phyloP scores from a whole-genome alignment of 2,888 invertebrate genomes.

The Desoria tigrina region DNA sequence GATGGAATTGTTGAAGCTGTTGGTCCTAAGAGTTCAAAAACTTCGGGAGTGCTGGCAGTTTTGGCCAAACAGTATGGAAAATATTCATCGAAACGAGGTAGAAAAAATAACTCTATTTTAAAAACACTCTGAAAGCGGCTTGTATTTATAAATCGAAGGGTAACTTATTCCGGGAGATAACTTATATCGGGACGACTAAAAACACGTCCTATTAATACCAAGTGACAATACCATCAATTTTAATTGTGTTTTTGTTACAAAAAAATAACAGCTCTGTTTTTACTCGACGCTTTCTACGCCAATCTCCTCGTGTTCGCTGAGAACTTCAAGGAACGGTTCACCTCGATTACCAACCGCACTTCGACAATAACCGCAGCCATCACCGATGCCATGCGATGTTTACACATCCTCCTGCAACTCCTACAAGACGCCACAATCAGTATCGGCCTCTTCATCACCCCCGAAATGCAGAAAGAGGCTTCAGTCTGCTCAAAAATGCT shows the following conservation, averaged over 20 bases:
- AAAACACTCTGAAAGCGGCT: not conserved
- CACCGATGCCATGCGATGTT: slow-evolving; percentile 13
- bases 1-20: not conserved
- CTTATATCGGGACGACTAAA: too few species aligned
- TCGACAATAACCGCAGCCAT: slow-evolving; percentile 12
- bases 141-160: too few species aligned
- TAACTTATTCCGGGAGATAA: too few species aligned
- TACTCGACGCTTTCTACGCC: slow-evolving; percentile 29
- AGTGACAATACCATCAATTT: too few species aligned
- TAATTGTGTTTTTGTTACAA: not conserved
- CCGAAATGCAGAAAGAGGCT: not conserved
- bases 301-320: slow-evolving; percentile 27
- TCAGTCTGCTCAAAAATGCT: slow-evolving; percentile 7
- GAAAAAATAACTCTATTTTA: not conserved
- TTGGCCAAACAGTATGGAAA: slow-evolving; percentile 21
- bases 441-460: slow-evolving; percentile 13
- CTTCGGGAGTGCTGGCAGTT: slow-evolving; percentile 16
- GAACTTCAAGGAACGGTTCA: slow-evolving; percentile 24
- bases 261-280: not conserved
- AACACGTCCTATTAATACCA: too few species aligned
- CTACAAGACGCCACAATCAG: slow-evolving; percentile 18
- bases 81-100: slow-evolving; percentile 21
- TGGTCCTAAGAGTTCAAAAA: not conserved
- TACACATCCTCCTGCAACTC: not conserved
- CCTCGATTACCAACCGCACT: not conserved